Conservation (phyloP, 1,140 invertebrate species). For the Nephotettix cincticeps region DNA sequence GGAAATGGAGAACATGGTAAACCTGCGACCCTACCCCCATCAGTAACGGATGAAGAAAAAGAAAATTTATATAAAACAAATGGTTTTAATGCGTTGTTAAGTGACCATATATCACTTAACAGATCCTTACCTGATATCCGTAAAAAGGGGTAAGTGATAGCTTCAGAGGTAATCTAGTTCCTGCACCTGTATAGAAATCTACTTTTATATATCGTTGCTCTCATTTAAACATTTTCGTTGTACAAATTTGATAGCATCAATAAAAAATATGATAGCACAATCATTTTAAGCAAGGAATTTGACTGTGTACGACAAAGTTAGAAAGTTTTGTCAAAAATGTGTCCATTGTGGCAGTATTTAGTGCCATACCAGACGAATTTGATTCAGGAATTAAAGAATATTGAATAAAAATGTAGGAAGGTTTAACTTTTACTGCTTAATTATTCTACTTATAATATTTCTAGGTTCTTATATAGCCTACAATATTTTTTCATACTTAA, state of each 20-base stretch:
- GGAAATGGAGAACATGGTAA: slow-evolving; percentile 74
- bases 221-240: too few relatives aligned
- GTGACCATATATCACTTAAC: slow-evolving; percentile 75
- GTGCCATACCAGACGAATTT: too few relatives aligned
- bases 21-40: slow-evolving; percentile 56
- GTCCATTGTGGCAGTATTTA: neutral
- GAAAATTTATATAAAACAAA: slow-evolving; percentile 67
- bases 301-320: neutral
- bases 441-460: too few relatives aligned
- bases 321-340: neutral
- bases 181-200: neutral
- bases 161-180: neutral
- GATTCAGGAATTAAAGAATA: neutral
- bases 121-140: slow-evolving; percentile 76
- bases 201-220: neutral
- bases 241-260: too few relatives aligned
- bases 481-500: too few relatives aligned
- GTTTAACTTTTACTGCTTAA: too few relatives aligned
- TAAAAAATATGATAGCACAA: neutral
- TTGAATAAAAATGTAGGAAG: too few relatives aligned
- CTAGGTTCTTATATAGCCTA: too few relatives aligned
- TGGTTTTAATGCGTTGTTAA: slow-evolving; percentile 80
- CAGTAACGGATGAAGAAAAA: slow-evolving; percentile 54
- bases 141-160: slow-evolving; percentile 54
- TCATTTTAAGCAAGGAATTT: too few relatives aligned